Base-by-base conservation (phyloP, 2,113 vertebrate genomes). In the Promerops cafer region DNA sequence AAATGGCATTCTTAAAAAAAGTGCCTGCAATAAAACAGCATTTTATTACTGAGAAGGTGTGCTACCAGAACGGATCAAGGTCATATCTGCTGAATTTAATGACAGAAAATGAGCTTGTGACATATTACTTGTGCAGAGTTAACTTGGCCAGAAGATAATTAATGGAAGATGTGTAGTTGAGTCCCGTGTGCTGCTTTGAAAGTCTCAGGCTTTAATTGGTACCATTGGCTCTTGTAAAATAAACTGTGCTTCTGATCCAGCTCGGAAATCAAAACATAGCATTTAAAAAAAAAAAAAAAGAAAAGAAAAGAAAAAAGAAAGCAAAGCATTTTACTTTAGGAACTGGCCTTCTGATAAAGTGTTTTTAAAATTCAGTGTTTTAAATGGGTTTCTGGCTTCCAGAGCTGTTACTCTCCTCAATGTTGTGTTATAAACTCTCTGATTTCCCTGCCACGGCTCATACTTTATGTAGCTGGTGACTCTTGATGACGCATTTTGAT, bases 401-500 rank as follows among this genome's bases (percentile, higher is more conserved):
- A 71, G 60, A 37, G 71, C 44, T 89, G 40, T 68, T 86, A 77
- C 54, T 95, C 63, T 83, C 33, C 69, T 88, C 82, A 66, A 0
- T 74, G 53, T 80, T 93, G 52, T 81, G 68, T 76, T 75, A 47
- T 61, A n/a, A 20, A 56, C 11, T 30, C 71, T 82, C 86, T 22
- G 57, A 75, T 92, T 95, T 92, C 68, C 37, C 61, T 60, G 45
- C 80, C 49, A 50, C 3, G 0, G 52, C 60, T 90, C 49, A 0
- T 60, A 40, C 52, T 92, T 91, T 65, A 13, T 96, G 86, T 86
- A 75, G 88, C 76, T 87, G 77, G 83, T 92, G 72, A 81, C 52
- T 92, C 49, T 78, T 42, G 49, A 78, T 96, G 94, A 97, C 31
- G 79, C 85, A 96, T 93, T 83, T 94, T 66, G 86, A 89, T 96